Evolutionary conservation across 2,888 invertebrate species (phyloP).

Genomic region (Cheilosia scutellata): DNA sequence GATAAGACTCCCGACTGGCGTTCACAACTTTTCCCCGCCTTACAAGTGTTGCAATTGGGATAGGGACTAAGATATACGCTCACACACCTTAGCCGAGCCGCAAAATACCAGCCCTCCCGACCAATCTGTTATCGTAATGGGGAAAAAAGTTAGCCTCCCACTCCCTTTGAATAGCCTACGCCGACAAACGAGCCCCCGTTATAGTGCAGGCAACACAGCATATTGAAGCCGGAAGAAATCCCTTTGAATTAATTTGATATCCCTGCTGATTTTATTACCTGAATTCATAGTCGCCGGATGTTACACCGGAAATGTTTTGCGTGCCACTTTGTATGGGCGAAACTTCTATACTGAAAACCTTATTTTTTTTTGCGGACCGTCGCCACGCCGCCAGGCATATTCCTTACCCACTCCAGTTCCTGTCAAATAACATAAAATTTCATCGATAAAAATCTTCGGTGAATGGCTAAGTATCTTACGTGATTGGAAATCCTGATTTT

Average conservation of each 20-base stretch:
- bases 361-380: neutral
- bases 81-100: slow-evolving; percentile 43
- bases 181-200: neutral
- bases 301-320: slow-evolving; percentile 49
- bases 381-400: neutral
- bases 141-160: slow-evolving; percentile 31
- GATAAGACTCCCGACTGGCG: slow-evolving; percentile 47
- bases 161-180: slow-evolving; percentile 23
- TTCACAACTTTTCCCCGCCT: slow-evolving; percentile 16
- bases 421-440: slow-evolving; percentile 58
- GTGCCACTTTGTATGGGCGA: slow-evolving; percentile 11
- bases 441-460: slow-evolving; percentile 59
- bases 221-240: slow-evolving; percentile 54
- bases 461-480: slow-evolving; percentile 61
- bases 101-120: neutral
- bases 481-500: slow-evolving; percentile 61
- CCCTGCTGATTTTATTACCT: slow-evolving; percentile 65
- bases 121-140: slow-evolving; percentile 42
- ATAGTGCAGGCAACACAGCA: slow-evolving; percentile 1
- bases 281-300: slow-evolving; percentile 44
- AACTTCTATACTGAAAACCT: neutral
- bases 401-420: neutral
- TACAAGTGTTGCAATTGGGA: no score
- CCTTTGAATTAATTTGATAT: slow-evolving; percentile 68
- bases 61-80: slow-evolving; percentile 16